Conservation (phyloP, 2,888 invertebrate species). For the Apomyelois bistriatella region DNA sequence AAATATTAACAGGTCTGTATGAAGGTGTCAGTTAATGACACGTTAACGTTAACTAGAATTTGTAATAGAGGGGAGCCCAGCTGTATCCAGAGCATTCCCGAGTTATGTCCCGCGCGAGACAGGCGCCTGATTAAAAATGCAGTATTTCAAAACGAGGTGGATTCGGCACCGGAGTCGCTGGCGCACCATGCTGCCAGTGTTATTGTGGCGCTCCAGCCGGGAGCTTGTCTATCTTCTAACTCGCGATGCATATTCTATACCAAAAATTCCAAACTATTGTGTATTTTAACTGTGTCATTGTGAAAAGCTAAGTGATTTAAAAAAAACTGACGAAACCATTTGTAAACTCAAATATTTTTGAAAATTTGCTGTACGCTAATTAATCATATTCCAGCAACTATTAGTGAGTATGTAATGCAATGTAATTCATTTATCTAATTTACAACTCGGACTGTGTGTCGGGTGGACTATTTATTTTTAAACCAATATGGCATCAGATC, state of each 20-base stretch:
- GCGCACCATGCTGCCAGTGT: slow-evolving; percentile 65
- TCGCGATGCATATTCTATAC: not conserved
- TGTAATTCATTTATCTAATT: slow-evolving; percentile 19
- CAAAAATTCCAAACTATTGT: not conserved
- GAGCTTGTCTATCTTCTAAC: slow-evolving; percentile 32
- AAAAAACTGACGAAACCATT: not conserved
- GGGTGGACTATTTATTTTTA: slow-evolving; percentile 53
- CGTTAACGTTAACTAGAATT: slow-evolving; percentile 76
- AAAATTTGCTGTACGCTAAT: not conserved
- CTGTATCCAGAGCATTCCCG: slow-evolving; percentile 69
- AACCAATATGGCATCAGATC: slow-evolving; percentile 51
- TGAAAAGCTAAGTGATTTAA: not conserved
- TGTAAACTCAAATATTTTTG: not conserved
- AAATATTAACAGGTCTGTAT: slow-evolving; percentile 68
- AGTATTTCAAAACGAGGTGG: slow-evolving; percentile 71
- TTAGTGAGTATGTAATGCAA: not conserved
- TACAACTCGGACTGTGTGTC: slow-evolving; percentile 35
- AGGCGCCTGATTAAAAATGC: slow-evolving; percentile 75
- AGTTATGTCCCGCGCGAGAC: slow-evolving; percentile 79
- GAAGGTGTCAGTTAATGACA: slow-evolving; percentile 74
- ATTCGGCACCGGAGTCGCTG: slow-evolving; percentile 67
- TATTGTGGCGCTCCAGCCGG: slow-evolving; percentile 51
- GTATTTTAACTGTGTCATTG: not conserved
- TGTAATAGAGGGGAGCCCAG: slow-evolving; percentile 71
- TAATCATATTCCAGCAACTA: not conserved